Evolutionary conservation across 2,888 invertebrate genomes (phyloP).

Genomic region (Ophion ventricosus): DNA sequence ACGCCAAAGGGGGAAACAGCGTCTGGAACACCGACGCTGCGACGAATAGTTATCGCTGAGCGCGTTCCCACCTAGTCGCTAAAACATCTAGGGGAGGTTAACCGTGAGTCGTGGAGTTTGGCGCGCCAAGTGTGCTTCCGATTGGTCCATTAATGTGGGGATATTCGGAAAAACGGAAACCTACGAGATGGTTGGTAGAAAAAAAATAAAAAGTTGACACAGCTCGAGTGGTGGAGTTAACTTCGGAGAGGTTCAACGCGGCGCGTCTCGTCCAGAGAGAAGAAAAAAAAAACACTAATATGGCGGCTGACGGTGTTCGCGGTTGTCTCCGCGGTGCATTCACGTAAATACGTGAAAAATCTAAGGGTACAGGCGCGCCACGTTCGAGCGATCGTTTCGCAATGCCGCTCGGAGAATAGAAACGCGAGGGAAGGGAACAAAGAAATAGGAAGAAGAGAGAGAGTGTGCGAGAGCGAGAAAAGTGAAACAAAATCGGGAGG

Average conservation of each 20-base stretch:
- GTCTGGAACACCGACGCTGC: too few species aligned
- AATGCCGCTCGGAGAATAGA: background rate
- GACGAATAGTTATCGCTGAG: too few species aligned
- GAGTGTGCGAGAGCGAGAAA: background rate
- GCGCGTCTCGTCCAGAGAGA: conserved; percentile 40
- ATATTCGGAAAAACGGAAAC: background rate
- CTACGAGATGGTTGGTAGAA: background rate
- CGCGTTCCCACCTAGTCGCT: too few species aligned
- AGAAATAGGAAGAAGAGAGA: background rate
- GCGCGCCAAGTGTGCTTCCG: too few species aligned
- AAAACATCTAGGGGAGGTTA: too few species aligned
- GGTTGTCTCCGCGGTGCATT: conserved; percentile 76
- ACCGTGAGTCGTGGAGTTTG: too few species aligned
- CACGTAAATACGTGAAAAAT: conserved; percentile 77
- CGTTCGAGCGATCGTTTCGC: conserved; percentile 3
- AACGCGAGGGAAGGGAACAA: background rate
- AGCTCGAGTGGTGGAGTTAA: background rate
- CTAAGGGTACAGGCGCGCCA: background rate
- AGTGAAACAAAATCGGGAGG: too few species aligned
- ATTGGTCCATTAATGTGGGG: too few species aligned
- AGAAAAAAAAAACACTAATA: conserved; percentile 73
- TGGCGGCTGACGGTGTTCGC: conserved; percentile 80
- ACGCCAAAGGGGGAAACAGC: too few species aligned
- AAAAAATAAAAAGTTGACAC: background rate
- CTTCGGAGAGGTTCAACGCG: conserved; percentile 38